Percentiles rank a stretch among this genome's conserved stretches.
These are phyloP conservation scores for Premnoplex brunnescens DNA, from an alignment of 2,797 vertebrate genomes.

Conservation along the genomic window DNA sequence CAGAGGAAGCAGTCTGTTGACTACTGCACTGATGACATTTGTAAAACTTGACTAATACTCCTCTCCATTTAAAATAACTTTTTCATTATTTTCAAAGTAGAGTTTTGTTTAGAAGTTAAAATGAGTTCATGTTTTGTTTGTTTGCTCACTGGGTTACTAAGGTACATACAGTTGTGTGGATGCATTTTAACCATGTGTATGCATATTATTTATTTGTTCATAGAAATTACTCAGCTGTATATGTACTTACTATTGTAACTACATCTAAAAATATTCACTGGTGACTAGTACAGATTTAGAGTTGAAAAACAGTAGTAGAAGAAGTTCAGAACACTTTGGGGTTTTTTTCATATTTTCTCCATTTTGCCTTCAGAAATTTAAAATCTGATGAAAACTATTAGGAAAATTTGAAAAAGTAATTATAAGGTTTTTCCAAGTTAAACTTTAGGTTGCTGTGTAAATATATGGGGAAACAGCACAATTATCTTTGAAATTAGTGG, in stretches of 20 bases:
- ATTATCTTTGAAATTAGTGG: background rate
- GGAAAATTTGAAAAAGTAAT: background rate
- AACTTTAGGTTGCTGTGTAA: background rate
- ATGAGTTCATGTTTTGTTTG: rapidly evolving
- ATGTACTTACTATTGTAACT: background rate
- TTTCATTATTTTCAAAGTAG: background rate
- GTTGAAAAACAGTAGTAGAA: background rate
- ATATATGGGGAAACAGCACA: background rate
- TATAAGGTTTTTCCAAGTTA: background rate
- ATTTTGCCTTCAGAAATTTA: background rate
- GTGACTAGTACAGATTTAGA: background rate
- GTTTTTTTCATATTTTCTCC: background rate
- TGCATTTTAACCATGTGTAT: background rate
- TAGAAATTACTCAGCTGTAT: background rate
- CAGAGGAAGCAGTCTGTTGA: background rate
- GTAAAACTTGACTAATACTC: background rate
- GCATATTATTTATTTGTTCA: background rate
- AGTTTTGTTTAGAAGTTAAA: background rate
- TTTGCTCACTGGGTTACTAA: background rate
- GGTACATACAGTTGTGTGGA: no score
- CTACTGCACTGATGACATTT: background rate
- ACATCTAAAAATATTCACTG: background rate
- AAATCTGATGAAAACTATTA: background rate
- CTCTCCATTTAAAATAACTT: background rate
- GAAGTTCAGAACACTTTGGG: background rate